phyloP scores from a whole-genome alignment of 92 coral and sea anemone species.

The Heteractis magnifica region DNA sequence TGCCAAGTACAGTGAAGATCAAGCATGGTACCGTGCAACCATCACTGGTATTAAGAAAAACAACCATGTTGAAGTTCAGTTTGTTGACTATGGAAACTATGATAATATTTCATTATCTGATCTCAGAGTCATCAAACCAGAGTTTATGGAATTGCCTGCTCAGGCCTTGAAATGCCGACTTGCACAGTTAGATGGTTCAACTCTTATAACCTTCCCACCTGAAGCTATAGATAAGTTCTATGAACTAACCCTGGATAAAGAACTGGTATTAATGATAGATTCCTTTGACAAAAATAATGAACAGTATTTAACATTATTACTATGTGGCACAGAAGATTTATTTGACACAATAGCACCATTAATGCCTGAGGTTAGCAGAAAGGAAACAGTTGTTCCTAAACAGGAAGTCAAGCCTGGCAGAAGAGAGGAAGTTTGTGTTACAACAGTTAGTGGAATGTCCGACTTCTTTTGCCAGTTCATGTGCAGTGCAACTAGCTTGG shows the following conservation, averaged over 20 bases:
- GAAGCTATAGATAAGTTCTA: constrained; percentile 66
- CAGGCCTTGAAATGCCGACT: constrained; percentile 80
- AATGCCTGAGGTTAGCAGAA: constrained; percentile 32
- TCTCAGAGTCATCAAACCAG: constrained; percentile 61
- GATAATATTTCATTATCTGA: constrained; percentile 64
- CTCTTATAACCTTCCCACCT: constrained; percentile 27
- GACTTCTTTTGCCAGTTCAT: constrained; percentile 49
- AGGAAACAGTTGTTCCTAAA: constrained; percentile 26
- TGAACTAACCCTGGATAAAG: constrained; percentile 74
- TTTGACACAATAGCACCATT: constrained; percentile 61
- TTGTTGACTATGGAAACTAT: constrained; percentile 91
- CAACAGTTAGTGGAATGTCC: constrained; percentile 38
- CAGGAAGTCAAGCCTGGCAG: constrained; percentile 33
- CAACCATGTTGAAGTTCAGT: constrained; percentile 75
- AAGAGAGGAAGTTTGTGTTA: constrained; percentile 45
- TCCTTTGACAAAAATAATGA: constrained; percentile 52
- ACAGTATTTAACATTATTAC: constrained; percentile 42
- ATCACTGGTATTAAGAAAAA: constrained; percentile 64
- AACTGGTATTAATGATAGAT: constrained; percentile 81
- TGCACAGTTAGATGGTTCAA: constrained; percentile 44
- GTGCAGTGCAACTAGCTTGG: constrained; percentile 40
- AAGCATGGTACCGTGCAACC: constrained; percentile 86
- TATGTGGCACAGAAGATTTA: constrained; percentile 62
- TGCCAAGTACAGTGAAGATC: constrained; percentile 73
- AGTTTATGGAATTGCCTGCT: constrained; percentile 70